Base-by-base conservation (phyloP, 2,113 vertebrate species). In the Oncorhynchus keta region DNA sequence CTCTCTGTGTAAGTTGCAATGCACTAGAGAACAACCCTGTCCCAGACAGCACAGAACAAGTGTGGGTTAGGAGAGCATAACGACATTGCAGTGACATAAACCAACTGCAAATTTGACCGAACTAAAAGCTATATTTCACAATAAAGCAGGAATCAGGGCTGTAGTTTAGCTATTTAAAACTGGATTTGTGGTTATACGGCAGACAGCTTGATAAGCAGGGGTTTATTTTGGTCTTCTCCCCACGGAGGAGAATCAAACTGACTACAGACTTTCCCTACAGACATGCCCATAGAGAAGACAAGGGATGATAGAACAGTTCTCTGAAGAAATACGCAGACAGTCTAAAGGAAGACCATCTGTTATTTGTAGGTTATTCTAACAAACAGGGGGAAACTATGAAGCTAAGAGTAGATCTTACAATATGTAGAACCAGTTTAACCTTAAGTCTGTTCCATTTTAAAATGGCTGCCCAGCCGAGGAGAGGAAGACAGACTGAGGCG, bases 1-100 rank as follows among this genome's bases (percentile, higher is more conserved):
- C 76, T 74, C 79, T 84, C 74, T 87, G 68, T 80, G 79, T 77
- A 73, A n/a, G 64, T 79, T 55, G 51, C 51, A 55, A 55, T 55
- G 16, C 5, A 7, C 51, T 55, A 14, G 51, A 55, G 51, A 55
- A 55, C 14, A 2, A 13, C 26, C 20, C 64, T 11, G 7, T 30
- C 65, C 65, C 64, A 66, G 20, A 24, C 24, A 66, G 35, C 22
- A 8, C 49, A 18, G 51, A 55, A 55, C 12, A 55, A 55, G 51
- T 18, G 5, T 22, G 30, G 28, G 68, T 16, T 72, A 28, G 20
- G 55, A 48, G 14, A 9, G 55, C 16, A 71, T 57, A 7, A 48
- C 26, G 20, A 24, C 70, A 22, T 28, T 22, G 16, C 26, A 13
- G 20, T 18, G 12, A 14, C 65, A 67, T 67, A 14, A 67, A 32